These are phyloP conservation scores for Microplitis deprimator DNA, from an alignment of 2,888 invertebrate genomes.

Conservation along the genomic window DNA sequence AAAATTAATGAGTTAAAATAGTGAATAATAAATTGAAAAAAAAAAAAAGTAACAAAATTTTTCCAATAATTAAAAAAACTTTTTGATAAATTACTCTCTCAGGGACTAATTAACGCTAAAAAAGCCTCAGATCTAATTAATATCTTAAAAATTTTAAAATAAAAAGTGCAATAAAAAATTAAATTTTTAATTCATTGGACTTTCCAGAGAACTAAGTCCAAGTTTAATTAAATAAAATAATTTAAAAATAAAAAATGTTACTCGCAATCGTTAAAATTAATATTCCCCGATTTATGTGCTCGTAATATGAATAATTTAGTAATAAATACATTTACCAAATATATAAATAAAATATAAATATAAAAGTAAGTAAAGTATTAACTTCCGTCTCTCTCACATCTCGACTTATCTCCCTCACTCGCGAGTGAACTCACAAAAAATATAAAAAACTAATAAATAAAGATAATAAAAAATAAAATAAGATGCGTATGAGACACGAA, in stretches of 20 bases:
- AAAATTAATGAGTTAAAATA: neutral
- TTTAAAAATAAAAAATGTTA: neutral
- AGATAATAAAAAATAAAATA: neutral
- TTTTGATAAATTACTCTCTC: neutral
- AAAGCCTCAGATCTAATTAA: neutral
- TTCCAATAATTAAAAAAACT: conserved; percentile 13
- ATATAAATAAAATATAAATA: neutral
- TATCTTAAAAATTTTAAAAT: neutral
- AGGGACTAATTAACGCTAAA: conserved; percentile 7
- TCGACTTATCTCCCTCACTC: neutral
- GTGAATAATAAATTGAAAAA: neutral
- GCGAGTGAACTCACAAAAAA: conserved; percentile 6
- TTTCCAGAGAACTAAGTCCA: neutral
- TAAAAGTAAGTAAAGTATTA: conserved; percentile 21
- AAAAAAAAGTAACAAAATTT: neutral
- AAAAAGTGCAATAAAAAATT: neutral
- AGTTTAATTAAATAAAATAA: neutral
- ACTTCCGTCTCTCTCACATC: conserved; percentile 18
- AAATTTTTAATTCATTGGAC: neutral
- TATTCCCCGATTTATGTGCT: neutral
- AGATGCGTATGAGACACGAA: conserved; percentile 17
- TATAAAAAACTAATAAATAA: neutral
- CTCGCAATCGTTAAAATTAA: neutral
- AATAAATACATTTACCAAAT: neutral
- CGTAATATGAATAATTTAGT: conserved; percentile 18